A percentile compares a stretch with the other conserved stretches of the same genome.
Conservation (phyloP, 37 sponge, comb jelly and placozoan species). For the Beroe forskalii region DNA sequence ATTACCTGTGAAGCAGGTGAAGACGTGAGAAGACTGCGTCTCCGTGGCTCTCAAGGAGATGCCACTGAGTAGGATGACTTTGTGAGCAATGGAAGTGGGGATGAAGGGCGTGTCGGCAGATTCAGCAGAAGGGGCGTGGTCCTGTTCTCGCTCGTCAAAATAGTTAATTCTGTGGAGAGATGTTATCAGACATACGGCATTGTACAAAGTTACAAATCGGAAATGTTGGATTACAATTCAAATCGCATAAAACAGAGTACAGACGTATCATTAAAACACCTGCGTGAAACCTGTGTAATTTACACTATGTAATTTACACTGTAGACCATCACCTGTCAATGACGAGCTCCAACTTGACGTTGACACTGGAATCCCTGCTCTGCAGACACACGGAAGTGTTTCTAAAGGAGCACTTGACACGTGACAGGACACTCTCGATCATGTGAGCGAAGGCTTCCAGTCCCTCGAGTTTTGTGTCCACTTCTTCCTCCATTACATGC, state of each 20-base stretch:
- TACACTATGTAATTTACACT: too few species aligned
- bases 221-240: too few species aligned
- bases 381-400: slow-evolving; percentile 51
- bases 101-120: background rate
- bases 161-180: slow-evolving; percentile 43
- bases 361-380: background rate
- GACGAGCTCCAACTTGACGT: slow-evolving; percentile 14
- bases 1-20: background rate
- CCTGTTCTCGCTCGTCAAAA: slow-evolving; percentile 49
- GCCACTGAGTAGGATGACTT: background rate
- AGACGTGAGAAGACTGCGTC: background rate
- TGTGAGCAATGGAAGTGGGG: slow-evolving; percentile 38
- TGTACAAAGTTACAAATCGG: too few species aligned
- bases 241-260: too few species aligned
- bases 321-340: slow-evolving; percentile 64
- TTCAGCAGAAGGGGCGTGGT: background rate
- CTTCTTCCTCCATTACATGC: slow-evolving; percentile 58
- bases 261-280: too few species aligned
- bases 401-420: slow-evolving; percentile 33
- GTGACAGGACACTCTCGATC: slow-evolving; percentile 59
- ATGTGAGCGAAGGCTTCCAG: slow-evolving; percentile 62
- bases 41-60: background rate
- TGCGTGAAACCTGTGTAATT: too few species aligned
- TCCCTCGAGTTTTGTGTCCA: slow-evolving; percentile 56
- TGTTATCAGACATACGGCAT: too few species aligned